These are phyloP conservation scores for Valencia hispanica DNA, from an alignment of 2,797 vertebrate genomes.

Conservation along the genomic window DNA sequence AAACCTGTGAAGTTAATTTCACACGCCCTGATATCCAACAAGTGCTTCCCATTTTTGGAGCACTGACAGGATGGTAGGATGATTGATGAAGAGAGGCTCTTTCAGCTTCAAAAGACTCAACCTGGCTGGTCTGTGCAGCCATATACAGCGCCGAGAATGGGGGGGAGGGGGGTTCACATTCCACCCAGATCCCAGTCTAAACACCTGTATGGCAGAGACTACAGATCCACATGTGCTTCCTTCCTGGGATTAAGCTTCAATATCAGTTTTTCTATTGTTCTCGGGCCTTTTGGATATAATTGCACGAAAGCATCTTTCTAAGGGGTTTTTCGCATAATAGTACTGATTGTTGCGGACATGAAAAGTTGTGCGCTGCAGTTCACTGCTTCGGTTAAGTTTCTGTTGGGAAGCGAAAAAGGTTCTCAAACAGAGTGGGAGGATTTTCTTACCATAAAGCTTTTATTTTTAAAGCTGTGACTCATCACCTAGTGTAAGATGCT, in stretches of 20 bases:
- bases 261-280: background rate
- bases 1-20: conserved; percentile 1
- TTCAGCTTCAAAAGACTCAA: conserved; percentile 51
- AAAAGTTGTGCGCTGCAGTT: background rate
- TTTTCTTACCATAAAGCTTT: conserved; percentile 10
- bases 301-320: background rate
- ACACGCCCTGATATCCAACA: conserved; percentile 43
- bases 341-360: background rate
- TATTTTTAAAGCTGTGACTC: conserved; percentile 14
- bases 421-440: conserved; percentile 12
- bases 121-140: conserved; percentile 34
- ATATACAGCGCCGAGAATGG: conserved; percentile 4
- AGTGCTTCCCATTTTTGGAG: conserved; percentile 45
- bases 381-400: background rate
- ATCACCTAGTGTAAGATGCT: conserved; percentile 19
- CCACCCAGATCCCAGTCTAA: conserved; percentile 75
- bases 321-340: background rate
- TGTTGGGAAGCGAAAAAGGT: background rate
- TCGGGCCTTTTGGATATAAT: background rate
- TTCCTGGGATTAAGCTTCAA: conserved; percentile 45
- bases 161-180: conserved; percentile 64
- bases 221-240: conserved; percentile 43
- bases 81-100: conserved; percentile 60
- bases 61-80: conserved; percentile 16
- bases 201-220: conserved; percentile 69